phyloP scores from a whole-genome alignment of 2,888 invertebrate species.

The Rambutsinella grinnellia region DNA sequence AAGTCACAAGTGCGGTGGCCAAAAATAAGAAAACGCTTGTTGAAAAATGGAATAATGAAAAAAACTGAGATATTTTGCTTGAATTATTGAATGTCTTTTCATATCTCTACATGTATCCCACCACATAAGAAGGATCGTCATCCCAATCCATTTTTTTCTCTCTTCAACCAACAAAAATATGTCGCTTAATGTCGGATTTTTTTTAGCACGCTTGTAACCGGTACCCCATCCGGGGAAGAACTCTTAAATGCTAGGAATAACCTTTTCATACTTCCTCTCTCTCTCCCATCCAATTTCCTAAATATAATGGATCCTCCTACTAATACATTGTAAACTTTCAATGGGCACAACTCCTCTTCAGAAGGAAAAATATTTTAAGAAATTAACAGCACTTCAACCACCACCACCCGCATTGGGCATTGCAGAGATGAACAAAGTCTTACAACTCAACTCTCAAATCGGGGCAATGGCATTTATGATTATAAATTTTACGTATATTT shows the following conservation, averaged over 20 bases:
- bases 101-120: conserved; percentile 22
- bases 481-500: too few relatives aligned
- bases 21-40: conserved; percentile 10
- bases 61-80: conserved; percentile 15
- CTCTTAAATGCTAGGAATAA: not conserved
- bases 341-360: conserved; percentile 15
- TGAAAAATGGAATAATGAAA: not conserved
- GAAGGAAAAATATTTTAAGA: too few relatives aligned
- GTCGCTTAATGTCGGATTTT: conserved; percentile 22
- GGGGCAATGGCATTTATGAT: too few relatives aligned
- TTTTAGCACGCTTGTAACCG: conserved; percentile 1
- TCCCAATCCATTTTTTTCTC: conserved; percentile 34
- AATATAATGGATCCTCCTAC: not conserved
- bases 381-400: too few relatives aligned
- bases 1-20: not conserved
- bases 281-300: not conserved
- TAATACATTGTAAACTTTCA: not conserved
- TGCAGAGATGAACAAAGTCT: too few relatives aligned
- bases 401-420: too few relatives aligned
- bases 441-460: too few relatives aligned
- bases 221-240: not conserved
- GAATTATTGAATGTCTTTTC: conserved; percentile 46
- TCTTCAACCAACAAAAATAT: conserved; percentile 27
- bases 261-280: not conserved
- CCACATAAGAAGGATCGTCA: conserved; percentile 10